phyloP scores from a whole-genome alignment of 1,140 invertebrate genomes.

The Melitaea cinxia region DNA sequence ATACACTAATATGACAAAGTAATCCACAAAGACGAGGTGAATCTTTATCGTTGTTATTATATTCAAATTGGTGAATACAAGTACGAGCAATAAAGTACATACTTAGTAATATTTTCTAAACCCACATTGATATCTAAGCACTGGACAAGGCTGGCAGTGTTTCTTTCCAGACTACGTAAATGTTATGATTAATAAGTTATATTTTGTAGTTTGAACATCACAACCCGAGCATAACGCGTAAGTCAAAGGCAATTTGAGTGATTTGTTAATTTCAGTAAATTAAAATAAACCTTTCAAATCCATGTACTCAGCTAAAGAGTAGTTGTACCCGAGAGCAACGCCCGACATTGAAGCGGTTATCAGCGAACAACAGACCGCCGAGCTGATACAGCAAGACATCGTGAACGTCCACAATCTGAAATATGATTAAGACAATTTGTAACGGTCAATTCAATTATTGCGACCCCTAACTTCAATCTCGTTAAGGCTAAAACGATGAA shows the following conservation, averaged over 20 bases:
- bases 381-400: conserved; percentile 66
- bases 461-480: background rate
- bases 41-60: too few relatives aligned
- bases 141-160: too few relatives aligned
- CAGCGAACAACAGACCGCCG: conserved; percentile 53
- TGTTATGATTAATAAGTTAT: too few relatives aligned
- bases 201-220: too few relatives aligned
- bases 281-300: conserved; percentile 58
- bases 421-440: conserved; percentile 6
- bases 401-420: conserved; percentile 59
- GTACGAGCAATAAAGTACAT: too few relatives aligned
- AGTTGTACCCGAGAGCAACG: conserved; percentile 67
- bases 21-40: too few relatives aligned
- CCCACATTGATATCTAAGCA: too few relatives aligned
- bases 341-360: conserved; percentile 58
- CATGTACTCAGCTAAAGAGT: conserved; percentile 68
- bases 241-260: background rate
- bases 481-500: background rate
- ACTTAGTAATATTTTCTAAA: too few relatives aligned
- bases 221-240: too few relatives aligned
- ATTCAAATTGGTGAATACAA: too few relatives aligned
- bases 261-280: background rate
- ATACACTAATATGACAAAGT: too few relatives aligned
- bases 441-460: background rate
- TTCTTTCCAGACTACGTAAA: too few relatives aligned